Base-by-base conservation (phyloP, 1,140 invertebrate genomes). In the Theocolax elegans region DNA sequence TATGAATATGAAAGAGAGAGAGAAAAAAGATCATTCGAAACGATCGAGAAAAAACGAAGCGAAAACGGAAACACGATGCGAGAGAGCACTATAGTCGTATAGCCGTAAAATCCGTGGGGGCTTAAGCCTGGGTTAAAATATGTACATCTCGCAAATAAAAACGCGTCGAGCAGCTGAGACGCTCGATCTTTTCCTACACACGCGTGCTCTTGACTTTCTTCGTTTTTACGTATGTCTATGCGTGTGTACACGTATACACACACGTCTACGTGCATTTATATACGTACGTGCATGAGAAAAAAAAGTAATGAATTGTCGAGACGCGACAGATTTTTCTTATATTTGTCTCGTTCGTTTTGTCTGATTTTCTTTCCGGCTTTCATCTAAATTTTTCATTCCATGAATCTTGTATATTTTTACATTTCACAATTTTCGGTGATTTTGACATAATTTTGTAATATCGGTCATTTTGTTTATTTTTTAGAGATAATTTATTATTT, bases 61-160 rank as follows among this genome's bases (percentile, higher is more conserved):
- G 54, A 68, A 68, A 72, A 75, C 67, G 74, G 71, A 54, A 46
- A 62, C 40, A 40, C 40, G 44, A 21, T n/a, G n/a, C n/a, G n/a
- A n/a, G n/a, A n/a, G n/a, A n/a, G n/a, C n/a, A n/a, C n/a, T 40
- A 12, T 23, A 49, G 44, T 76, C 59, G 75, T 69, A 63, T 76
- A 72, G 38, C 75, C 77, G 78, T 81, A 82, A 84, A 83, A 82
- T 83, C 82, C 80, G 54, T 35, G 73, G 70, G 74, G 80, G 82
- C 81, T 85, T 85, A 85, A 58, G 76, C 76, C 74, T 71, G 13
- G 38, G 81, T 79, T 85, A 83, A 85, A 84, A 85, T 83, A 85
- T 83, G 70, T 74, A 72, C 67, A 71, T 74, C 60, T 65, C 70
- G 59, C 74, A 76, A 59, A 76, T 80, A 83, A 84, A 85, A 84